Evolutionary conservation across 37 sponge, comb jelly and placozoan genomes (phyloP).

Genomic region (Agelas oroides): DNA sequence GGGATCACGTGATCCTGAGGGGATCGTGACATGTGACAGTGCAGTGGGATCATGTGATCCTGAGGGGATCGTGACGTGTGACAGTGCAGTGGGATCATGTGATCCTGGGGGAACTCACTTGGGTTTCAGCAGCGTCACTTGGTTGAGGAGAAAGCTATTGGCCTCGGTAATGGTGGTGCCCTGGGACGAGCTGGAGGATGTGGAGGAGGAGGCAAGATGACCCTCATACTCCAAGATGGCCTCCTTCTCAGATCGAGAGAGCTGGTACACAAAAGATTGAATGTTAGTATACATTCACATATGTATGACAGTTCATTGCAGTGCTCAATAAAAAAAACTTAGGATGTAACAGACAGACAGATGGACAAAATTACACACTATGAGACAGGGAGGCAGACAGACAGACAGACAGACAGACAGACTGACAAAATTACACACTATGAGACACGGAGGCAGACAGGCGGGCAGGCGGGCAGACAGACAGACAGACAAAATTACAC

Average conservation of each 20-base stretch:
- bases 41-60: too few species aligned
- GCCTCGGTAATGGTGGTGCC: conserved; percentile 78
- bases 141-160: conserved; percentile 92
- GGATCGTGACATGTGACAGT: not conserved
- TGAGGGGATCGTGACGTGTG: too few species aligned
- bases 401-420: too few species aligned
- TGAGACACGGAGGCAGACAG: too few species aligned
- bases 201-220: conserved; percentile 74
- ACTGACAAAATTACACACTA: too few species aligned
- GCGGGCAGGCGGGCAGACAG: too few species aligned
- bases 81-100: not conserved
- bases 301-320: too few species aligned
- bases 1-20: not conserved
- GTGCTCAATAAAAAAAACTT: too few species aligned
- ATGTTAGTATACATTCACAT: not conserved
- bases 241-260: conserved; percentile 72
- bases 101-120: conserved; percentile 42
- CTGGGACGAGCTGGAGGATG: conserved; percentile 29
- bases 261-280: not conserved
- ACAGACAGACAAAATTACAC: too few species aligned
- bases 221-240: conserved; percentile 91
- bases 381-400: too few species aligned
- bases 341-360: not conserved
- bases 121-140: conserved; percentile 80
- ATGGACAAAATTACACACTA: too few species aligned